phyloP scores from a whole-genome alignment of 2,797 vertebrate genomes.

The Urophycis tenuis region DNA sequence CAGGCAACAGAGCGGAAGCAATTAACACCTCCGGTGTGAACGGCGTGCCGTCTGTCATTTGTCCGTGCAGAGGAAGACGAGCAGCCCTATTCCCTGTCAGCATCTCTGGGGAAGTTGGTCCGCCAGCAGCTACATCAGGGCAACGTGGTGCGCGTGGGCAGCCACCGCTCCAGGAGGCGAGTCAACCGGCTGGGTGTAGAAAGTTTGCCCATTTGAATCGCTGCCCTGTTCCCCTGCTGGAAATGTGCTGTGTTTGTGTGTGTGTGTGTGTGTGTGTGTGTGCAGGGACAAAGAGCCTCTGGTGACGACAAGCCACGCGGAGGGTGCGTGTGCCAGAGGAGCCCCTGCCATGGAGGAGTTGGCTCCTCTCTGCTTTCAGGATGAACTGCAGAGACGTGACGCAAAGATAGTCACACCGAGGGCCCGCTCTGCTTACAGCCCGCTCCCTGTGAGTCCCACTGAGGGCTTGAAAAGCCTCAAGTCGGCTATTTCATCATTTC shows the following conservation, averaged over 20 bases:
- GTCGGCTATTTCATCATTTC: not conserved
- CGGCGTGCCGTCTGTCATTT: not conserved
- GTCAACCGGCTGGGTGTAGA: not conserved
- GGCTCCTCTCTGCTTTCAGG: constrained; percentile 34
- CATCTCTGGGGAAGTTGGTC: constrained; percentile 17
- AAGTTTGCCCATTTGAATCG: not conserved
- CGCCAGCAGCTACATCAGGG: constrained; percentile 26
- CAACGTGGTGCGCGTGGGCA: constrained; percentile 20
- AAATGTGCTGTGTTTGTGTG: not conserved
- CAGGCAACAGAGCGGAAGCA: not conserved
- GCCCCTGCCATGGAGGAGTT: not conserved
- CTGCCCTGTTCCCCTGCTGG: not conserved
- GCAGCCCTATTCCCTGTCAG: constrained; percentile 17
- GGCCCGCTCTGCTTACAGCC: constrained; percentile 14
- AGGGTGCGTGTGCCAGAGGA: not conserved
- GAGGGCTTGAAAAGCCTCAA: not conserved
- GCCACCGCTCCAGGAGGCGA: not conserved
- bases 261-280: too few relatives aligned
- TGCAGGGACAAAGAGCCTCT: not conserved
- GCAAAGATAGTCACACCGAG: constrained; percentile 35
- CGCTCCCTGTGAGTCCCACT: constrained; percentile 35
- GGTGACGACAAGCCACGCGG: not conserved
- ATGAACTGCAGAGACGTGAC: constrained; percentile 35
- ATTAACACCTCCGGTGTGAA: not conserved
- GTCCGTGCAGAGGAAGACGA: constrained; percentile 10